Conservation (phyloP, 2,113 vertebrate genomes). For the Oryzias javanicus region DNA sequence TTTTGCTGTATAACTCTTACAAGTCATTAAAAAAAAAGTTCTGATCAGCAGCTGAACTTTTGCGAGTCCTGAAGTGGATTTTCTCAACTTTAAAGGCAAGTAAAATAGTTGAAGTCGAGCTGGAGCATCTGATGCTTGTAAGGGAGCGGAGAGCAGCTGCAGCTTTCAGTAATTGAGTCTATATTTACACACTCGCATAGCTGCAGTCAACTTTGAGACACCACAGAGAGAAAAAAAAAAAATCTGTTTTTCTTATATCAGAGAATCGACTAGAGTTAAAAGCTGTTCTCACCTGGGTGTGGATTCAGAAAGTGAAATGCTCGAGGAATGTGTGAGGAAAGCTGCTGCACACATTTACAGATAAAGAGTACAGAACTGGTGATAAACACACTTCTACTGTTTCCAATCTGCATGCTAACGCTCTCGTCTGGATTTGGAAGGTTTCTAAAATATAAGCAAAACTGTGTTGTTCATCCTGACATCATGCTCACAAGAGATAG, state of each 20-base stretch:
- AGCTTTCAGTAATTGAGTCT: constrained; percentile 5
- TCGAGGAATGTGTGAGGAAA: background rate
- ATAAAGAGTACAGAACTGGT: too few species aligned
- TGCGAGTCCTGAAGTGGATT: background rate
- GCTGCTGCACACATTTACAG: background rate
- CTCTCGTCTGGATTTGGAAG: too few species aligned
- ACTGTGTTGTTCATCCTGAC: constrained; percentile 7
- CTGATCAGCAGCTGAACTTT: too few species aligned
- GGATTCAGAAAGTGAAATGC: constrained; percentile 2
- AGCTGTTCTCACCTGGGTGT: background rate
- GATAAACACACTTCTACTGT: too few species aligned
- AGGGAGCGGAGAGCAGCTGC: constrained; percentile 42
- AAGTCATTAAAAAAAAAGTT: too few species aligned
- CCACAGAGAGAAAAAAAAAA: constrained; percentile 10
- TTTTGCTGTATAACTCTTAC: too few species aligned
- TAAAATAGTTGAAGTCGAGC: constrained; percentile 21
- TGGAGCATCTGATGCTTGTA: constrained; percentile 10
- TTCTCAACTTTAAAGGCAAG: background rate
- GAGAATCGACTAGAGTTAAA: background rate
- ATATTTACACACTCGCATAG: constrained; percentile 16
- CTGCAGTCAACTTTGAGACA: background rate
- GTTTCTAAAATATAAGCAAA: background rate
- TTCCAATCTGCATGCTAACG: too few species aligned
- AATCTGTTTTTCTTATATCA: background rate
- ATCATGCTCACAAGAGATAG: too few species aligned